Evolutionary conservation across 2,888 invertebrate species (phyloP).

Genomic region (Carcina quercana): DNA sequence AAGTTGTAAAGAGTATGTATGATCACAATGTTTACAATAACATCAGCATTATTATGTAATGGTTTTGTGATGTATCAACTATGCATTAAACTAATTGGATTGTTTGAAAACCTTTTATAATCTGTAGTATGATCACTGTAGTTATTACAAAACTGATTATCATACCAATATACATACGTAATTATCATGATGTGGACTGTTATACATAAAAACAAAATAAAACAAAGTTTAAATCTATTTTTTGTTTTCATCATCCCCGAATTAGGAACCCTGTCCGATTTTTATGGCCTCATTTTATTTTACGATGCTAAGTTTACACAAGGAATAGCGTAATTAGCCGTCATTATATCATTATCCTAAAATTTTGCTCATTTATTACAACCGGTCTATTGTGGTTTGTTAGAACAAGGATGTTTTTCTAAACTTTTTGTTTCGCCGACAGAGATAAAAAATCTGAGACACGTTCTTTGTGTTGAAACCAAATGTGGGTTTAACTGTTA

Average conservation of each 20-base stretch:
- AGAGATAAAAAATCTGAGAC: constrained; percentile 34
- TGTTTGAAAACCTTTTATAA: too few relatives aligned
- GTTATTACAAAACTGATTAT: too few relatives aligned
- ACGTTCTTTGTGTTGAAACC: constrained; percentile 31
- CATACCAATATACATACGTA: constrained; percentile 34
- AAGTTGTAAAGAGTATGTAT: constrained; percentile 41
- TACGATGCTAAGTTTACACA: constrained; percentile 20
- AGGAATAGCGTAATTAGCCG: constrained; percentile 17
- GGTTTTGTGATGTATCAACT: too few relatives aligned
- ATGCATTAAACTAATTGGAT: background rate
- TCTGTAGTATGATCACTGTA: too few relatives aligned
- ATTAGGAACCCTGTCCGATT: too few relatives aligned
- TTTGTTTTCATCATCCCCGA: too few relatives aligned
- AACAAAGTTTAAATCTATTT: constrained; percentile 34
- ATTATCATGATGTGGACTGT: constrained; percentile 41
- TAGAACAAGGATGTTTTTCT: constrained; percentile 29
- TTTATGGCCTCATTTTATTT: background rate
- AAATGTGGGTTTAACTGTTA: constrained; percentile 47
- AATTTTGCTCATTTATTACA: constrained; percentile 26
- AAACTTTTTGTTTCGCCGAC: constrained; percentile 38
- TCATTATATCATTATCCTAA: constrained; percentile 26
- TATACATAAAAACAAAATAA: constrained; percentile 50
- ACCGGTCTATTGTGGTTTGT: constrained; percentile 35
- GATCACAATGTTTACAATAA: constrained; percentile 30
- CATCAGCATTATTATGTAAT: constrained; percentile 1